These are phyloP conservation scores for Pangasius mekongensis DNA, from an alignment of 2,797 vertebrate species.

Conservation along the genomic window DNA sequence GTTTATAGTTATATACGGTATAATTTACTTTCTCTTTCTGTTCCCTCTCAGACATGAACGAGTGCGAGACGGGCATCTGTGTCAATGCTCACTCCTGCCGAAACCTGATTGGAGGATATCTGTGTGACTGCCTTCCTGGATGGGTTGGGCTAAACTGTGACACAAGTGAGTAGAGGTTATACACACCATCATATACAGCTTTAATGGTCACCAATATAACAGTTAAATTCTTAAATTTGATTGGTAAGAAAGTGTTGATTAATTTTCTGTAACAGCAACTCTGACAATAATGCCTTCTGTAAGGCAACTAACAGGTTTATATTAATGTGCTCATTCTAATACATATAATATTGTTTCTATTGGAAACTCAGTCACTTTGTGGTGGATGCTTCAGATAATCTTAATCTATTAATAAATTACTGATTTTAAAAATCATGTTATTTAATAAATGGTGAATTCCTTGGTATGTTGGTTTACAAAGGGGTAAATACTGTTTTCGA, in stretches of 20 bases:
- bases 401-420: neutral
- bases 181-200: neutral
- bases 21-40: neutral
- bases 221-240: neutral
- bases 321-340: neutral
- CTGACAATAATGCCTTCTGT: neutral
- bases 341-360: neutral
- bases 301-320: neutral
- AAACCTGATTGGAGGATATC: constrained; percentile 83
- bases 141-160: constrained; percentile 81
- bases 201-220: neutral
- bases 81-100: constrained; percentile 76
- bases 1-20: neutral
- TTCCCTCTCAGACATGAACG: constrained; percentile 74
- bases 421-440: neutral
- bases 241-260: neutral
- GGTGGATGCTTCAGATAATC: neutral
- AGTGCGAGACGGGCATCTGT: constrained; percentile 77
- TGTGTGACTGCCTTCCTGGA: constrained; percentile 80
- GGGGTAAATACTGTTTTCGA: neutral
- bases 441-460: too few relatives aligned
- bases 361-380: too few relatives aligned
- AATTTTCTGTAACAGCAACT: neutral
- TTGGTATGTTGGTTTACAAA: neutral
- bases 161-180: constrained; percentile 71